phyloP scores from a whole-genome alignment of 2,888 invertebrate genomes.

The Leptopilina drosophilae region DNA sequence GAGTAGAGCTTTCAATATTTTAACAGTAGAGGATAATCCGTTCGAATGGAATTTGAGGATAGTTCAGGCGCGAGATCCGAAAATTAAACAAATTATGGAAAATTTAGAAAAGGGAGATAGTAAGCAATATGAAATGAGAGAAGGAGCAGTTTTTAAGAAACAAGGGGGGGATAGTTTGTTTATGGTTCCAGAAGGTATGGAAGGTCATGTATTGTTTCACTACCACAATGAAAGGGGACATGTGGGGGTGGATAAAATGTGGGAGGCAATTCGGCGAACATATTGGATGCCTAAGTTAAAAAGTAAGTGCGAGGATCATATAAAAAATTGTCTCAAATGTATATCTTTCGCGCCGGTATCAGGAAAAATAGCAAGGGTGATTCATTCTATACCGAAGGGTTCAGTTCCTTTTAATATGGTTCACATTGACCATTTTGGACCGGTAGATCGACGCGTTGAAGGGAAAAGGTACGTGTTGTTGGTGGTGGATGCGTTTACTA shows the following conservation, averaged over 20 bases:
- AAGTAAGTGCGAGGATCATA: neutral
- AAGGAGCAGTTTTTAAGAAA: neutral
- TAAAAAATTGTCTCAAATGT: constrained; percentile 45
- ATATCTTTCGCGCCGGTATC: neutral
- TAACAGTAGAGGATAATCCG: neutral
- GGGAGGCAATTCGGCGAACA: neutral
- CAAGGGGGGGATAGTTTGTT: neutral
- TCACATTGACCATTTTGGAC: too few relatives aligned
- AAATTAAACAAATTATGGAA: neutral
- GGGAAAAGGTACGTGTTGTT: too few relatives aligned
- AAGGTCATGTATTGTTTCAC: neutral
- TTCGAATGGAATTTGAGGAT: neutral
- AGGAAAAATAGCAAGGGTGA: neutral
- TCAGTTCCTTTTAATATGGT: neutral
- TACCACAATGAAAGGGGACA: constrained; percentile 1
- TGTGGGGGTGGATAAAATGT: neutral
- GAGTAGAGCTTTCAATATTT: neutral
- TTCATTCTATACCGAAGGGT: neutral
- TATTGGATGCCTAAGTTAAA: neutral
- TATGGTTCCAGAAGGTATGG: neutral
- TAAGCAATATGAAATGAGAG: neutral
- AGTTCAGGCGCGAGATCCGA: neutral
- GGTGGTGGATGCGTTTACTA: too few relatives aligned
- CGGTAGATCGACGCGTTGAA: too few relatives aligned
- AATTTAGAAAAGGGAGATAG: neutral